Percentiles rank a stretch among this genome's conserved stretches.
These are phyloP conservation scores for Eutolmus rufibarbis DNA, from an alignment of 2,888 invertebrate species.

Conservation along the genomic window DNA sequence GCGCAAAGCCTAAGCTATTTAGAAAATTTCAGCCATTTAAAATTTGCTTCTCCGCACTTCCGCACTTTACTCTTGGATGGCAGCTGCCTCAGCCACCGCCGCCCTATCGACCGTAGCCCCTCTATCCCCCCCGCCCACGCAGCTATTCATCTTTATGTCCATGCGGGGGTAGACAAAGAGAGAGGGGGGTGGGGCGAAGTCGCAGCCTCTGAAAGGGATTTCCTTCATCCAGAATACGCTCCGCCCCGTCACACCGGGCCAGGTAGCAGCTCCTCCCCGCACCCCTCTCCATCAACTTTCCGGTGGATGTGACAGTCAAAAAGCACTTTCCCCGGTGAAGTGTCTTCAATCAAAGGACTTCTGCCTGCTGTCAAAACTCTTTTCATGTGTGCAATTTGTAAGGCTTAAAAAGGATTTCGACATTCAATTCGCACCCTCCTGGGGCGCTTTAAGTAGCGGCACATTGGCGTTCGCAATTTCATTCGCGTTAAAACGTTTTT, in stretches of 20 bases:
- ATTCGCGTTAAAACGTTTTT: conserved; percentile 45
- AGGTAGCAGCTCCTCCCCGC: not conserved
- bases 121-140: not conserved
- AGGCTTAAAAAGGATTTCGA: conserved; percentile 23
- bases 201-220: not conserved
- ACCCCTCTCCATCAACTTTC: too few species aligned
- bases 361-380: conserved; percentile 27
- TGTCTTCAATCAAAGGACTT: conserved; percentile 37
- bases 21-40: conserved; percentile 28
- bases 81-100: not conserved
- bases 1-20: conserved; percentile 4
- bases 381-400: conserved; percentile 40
- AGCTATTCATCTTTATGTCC: not conserved
- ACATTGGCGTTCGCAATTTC: conserved; percentile 44
- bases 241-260: not conserved
- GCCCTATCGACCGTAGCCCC: not conserved
- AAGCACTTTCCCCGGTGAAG: conserved; percentile 25
- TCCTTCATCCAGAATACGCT: not conserved
- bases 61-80: not conserved
- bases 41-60: not conserved
- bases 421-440: conserved; percentile 40
- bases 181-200: not conserved
- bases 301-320: conserved; percentile 11
- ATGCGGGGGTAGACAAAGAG: not conserved
- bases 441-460: conserved; percentile 39